phyloP scores from a whole-genome alignment of 2,113 vertebrate genomes.

The Gobius niger region DNA sequence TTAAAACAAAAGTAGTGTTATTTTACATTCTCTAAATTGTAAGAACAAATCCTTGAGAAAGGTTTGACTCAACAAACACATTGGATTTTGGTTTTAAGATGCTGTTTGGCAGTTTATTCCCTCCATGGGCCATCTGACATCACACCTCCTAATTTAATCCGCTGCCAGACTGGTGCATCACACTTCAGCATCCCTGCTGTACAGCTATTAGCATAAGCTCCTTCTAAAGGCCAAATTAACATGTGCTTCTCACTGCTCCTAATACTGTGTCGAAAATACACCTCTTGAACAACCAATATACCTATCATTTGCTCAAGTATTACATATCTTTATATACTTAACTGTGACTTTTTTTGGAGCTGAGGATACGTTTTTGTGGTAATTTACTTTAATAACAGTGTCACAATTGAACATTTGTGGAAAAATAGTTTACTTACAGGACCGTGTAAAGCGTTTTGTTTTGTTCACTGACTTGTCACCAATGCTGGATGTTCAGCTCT shows the following conservation, averaged over 20 bases:
- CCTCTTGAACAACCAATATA: not conserved
- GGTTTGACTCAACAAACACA: not conserved
- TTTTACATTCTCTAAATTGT: no score
- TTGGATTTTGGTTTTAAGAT: not conserved
- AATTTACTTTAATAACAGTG: no score
- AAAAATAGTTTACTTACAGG: no score
- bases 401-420: no score
- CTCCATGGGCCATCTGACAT: conserved; percentile 1
- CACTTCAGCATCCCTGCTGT: conserved; percentile 4
- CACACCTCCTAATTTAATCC: conserved; percentile 7
- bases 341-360: not conserved
- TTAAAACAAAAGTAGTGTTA: no score
- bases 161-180: conserved; percentile 10
- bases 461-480: no score
- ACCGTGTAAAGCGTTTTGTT: no score
- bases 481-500: no score
- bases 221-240: conserved; percentile 13
- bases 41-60: not conserved
- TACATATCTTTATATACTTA: no score
- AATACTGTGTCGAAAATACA: not conserved
- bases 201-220: conserved; percentile 10
- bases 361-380: not conserved
- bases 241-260: conserved; percentile 3
- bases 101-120: not conserved
- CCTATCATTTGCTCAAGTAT: no score